Evolutionary conservation across 2,113 vertebrate species (phyloP).

Genomic region (Ochotona curzoniae): DNA sequence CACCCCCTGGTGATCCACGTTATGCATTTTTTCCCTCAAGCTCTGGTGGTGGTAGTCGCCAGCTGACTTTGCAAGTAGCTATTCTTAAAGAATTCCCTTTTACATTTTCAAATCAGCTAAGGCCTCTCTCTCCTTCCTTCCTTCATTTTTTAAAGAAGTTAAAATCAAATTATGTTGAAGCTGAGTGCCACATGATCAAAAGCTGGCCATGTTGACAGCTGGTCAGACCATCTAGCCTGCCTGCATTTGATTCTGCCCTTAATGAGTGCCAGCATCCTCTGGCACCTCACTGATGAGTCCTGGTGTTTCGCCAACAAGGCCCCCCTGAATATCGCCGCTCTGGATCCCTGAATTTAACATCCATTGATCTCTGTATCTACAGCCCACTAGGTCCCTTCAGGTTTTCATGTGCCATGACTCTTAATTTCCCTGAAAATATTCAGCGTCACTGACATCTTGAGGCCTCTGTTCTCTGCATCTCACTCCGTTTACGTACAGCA

Average conservation of each 20-base stretch:
- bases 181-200: background rate
- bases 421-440: slow-evolving; percentile 50
- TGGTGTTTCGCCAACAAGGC: no score
- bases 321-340: background rate
- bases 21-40: background rate
- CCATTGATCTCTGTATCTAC: slow-evolving; percentile 72
- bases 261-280: background rate
- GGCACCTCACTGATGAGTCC: slow-evolving; percentile 31
- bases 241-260: background rate
- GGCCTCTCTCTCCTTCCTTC: no score
- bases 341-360: slow-evolving; percentile 56
- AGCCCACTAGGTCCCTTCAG: slow-evolving; percentile 65
- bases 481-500: background rate
- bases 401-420: slow-evolving; percentile 42
- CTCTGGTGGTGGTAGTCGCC: rapidly evolving
- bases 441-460: background rate
- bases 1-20: no score
- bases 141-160: background rate
- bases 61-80: background rate
- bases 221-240: background rate
- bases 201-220: no score
- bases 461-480: background rate
- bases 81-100: background rate
- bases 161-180: background rate
- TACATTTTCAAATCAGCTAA: background rate